Evolutionary conservation across 2,888 invertebrate genomes (phyloP).

Genomic region (Notodonta ziczac): DNA sequence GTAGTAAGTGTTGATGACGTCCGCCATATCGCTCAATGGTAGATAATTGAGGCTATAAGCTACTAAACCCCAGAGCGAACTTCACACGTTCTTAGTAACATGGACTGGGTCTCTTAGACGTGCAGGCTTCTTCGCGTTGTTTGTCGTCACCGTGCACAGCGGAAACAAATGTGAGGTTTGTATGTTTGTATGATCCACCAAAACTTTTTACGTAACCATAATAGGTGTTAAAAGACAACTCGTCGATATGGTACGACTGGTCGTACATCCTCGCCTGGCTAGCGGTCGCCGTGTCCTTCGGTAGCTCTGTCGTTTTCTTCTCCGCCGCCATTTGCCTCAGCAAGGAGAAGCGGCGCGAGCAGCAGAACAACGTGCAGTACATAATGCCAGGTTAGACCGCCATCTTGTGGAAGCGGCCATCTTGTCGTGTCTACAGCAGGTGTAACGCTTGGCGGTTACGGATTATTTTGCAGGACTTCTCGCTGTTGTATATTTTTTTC

Average conservation of each 20-base stretch:
- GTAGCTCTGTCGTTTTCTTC: slow-evolving; percentile 91
- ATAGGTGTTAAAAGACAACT: slow-evolving; percentile 90
- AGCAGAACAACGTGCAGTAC: slow-evolving; percentile 92
- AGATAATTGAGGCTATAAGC: no score
- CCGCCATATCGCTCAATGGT: no score
- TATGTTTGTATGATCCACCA: no score
- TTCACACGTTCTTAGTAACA: no score
- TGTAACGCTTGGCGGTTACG: slow-evolving; percentile 77
- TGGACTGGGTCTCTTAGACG: no score
- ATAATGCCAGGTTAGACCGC: slow-evolving; percentile 93
- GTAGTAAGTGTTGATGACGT: no score
- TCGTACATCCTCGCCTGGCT: slow-evolving; percentile 94
- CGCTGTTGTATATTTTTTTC: slow-evolving; percentile 50
- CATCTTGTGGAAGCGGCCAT: slow-evolving; percentile 59
- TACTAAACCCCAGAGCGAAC: no score
- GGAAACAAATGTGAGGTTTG: background rate
- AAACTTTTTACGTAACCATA: slow-evolving; percentile 38
- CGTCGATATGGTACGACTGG: slow-evolving; percentile 92
- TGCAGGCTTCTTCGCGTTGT: no score
- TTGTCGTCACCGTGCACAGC: no score
- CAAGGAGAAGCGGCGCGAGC: slow-evolving; percentile 90
- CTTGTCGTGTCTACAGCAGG: slow-evolving; percentile 38
- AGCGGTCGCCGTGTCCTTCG: slow-evolving; percentile 90
- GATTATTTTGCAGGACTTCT: slow-evolving; percentile 44
- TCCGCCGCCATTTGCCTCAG: slow-evolving; percentile 91